A percentile compares a stretch with the other conserved stretches of the same genome.
Conservation (phyloP, 1,140 invertebrate genomes). For the Potamilus streckersoni region DNA sequence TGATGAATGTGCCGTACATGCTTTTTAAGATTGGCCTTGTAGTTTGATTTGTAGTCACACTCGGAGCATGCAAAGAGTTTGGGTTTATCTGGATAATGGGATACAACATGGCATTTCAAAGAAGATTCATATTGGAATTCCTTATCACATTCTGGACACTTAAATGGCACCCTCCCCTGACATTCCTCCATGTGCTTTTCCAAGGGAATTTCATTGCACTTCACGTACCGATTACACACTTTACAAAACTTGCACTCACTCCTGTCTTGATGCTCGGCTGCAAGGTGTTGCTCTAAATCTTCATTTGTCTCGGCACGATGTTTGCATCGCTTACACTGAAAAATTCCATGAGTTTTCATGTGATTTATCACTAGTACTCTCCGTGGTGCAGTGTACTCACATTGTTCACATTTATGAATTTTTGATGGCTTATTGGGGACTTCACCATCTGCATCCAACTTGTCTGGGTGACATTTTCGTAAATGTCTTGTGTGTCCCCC, state of each 20-base stretch:
- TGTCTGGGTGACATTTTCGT: constrained; percentile 30
- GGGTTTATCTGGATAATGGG: constrained; percentile 32
- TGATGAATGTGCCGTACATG: constrained; percentile 56
- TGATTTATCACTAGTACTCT: constrained; percentile 47
- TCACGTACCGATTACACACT: constrained; percentile 53
- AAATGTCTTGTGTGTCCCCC: constrained; percentile 32
- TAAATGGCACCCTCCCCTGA: constrained; percentile 49
- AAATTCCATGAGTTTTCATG: constrained; percentile 50
- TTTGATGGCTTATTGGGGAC: constrained; percentile 25
- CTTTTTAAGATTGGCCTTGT: constrained; percentile 58
- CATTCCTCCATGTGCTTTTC: constrained; percentile 56
- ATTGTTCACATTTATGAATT: constrained; percentile 34
- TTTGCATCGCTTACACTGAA: constrained; percentile 50
- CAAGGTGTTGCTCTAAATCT: constrained; percentile 38
- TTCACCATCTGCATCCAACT: constrained; percentile 33
- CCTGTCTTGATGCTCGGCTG: constrained; percentile 43
- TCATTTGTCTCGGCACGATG: constrained; percentile 41
- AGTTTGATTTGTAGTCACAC: constrained; percentile 56
- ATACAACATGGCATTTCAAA: constrained; percentile 49
- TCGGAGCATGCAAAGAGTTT: constrained; percentile 50
- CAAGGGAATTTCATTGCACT: constrained; percentile 47
- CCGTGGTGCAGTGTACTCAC: constrained; percentile 49
- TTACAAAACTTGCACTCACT: constrained; percentile 56
- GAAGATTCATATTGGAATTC: constrained; percentile 61
- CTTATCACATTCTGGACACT: constrained; percentile 57